Percentiles rank a stretch among this genome's conserved stretches.
Conservation (phyloP, 2,888 invertebrate genomes). For the Lasioglossum vierecki region DNA sequence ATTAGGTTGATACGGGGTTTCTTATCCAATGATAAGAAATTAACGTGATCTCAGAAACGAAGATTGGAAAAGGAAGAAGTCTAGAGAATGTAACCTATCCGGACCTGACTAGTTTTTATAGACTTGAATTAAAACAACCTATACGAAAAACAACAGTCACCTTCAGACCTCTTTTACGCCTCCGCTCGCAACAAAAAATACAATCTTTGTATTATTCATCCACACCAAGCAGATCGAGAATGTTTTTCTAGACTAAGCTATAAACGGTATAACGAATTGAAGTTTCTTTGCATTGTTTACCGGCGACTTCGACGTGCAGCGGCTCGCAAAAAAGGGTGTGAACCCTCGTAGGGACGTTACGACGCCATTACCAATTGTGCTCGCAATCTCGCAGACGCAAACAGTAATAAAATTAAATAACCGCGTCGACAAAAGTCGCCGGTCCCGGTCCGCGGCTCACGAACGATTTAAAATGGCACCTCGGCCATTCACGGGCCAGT, state of each 20-base stretch:
- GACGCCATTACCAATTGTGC: slow-evolving; percentile 1
- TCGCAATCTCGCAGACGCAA: slow-evolving; percentile 20
- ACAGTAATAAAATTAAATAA: slow-evolving; percentile 18
- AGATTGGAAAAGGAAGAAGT: neutral
- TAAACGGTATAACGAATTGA: neutral
- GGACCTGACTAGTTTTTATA: neutral
- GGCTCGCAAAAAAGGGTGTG: neutral
- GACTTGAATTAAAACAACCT: neutral
- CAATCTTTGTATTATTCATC: neutral
- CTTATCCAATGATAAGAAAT: neutral
- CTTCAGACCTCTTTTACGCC: neutral
- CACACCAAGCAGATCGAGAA: neutral
- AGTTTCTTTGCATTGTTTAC: neutral
- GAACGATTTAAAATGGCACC: slow-evolving; percentile 19
- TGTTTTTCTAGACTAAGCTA: no score
- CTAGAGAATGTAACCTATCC: neutral
- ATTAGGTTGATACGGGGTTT: neutral
- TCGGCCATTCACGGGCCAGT: neutral
- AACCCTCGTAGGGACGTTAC: neutral
- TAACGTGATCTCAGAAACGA: neutral
- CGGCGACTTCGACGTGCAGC: neutral
- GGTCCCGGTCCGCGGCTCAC: neutral
- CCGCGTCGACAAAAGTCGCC: neutral
- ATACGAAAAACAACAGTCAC: neutral
- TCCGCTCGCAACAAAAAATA: neutral